Evolutionary conservation across 2,888 invertebrate genomes (phyloP).

Genomic region (Chymomyza caudatula): DNA sequence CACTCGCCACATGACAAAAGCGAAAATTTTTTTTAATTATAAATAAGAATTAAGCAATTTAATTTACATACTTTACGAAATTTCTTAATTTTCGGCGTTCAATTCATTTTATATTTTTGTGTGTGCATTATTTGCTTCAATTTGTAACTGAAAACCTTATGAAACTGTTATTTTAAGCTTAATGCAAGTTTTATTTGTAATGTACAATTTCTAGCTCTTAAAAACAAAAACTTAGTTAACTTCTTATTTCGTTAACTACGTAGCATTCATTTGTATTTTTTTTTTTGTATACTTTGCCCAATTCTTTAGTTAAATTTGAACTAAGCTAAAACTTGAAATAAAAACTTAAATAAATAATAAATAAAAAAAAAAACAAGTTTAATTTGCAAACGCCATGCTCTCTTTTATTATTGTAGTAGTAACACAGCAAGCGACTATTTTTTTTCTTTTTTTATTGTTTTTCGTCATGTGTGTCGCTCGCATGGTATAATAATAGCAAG

Average conservation of each 20-base stretch:
- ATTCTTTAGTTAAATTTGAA: slow-evolving; percentile 56
- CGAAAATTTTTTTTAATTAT: slow-evolving; percentile 23
- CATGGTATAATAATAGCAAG: too few relatives aligned
- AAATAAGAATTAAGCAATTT: slow-evolving; percentile 15
- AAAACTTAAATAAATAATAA: slow-evolving; percentile 10
- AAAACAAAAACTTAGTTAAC: slow-evolving; percentile 5
- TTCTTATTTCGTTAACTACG: slow-evolving; percentile 6
- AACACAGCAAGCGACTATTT: neutral
- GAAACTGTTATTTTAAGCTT: neutral
- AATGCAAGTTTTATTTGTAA: neutral
- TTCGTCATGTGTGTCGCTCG: too few relatives aligned
- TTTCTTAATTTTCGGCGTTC: neutral
- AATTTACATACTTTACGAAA: slow-evolving; percentile 17
- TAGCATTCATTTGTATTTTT: slow-evolving; percentile 22
- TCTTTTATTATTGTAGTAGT: slow-evolving; percentile 15
- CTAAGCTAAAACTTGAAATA: slow-evolving; percentile 43
- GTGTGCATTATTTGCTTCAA: neutral
- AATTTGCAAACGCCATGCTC: slow-evolving; percentile 33
- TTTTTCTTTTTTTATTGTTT: neutral
- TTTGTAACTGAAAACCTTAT: neutral
- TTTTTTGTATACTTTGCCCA: slow-evolving; percentile 20
- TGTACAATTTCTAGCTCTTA: slow-evolving; percentile 47
- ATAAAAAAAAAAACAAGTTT: slow-evolving; percentile 23
- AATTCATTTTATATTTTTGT: neutral
- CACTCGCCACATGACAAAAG: slow-evolving; percentile 9